phyloP scores from a whole-genome alignment of 2,113 vertebrate genomes.

The Ceyx melanurus region DNA sequence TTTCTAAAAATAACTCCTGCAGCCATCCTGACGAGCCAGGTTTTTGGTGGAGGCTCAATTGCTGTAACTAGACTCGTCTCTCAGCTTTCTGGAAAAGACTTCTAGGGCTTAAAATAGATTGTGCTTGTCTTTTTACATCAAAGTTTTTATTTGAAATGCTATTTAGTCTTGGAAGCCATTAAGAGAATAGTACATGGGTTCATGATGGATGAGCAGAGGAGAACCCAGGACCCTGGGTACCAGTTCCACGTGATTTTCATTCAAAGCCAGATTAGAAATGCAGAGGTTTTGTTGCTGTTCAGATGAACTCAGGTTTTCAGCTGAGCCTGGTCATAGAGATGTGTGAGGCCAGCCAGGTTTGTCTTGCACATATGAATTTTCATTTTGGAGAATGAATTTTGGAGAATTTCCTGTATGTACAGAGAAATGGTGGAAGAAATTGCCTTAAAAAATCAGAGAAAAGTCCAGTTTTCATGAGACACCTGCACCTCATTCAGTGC shows the following conservation, averaged over 20 bases:
- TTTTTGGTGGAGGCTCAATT: not conserved
- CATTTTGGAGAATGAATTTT: not conserved
- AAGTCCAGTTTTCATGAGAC: rapidly evolving
- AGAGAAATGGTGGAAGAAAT: not conserved
- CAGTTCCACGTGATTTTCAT: rapidly evolving
- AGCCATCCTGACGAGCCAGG: not conserved
- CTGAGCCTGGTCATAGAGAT: not conserved
- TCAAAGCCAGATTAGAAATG: not conserved
- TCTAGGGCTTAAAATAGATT: not conserved
- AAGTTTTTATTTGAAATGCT: not conserved
- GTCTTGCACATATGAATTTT: not conserved
- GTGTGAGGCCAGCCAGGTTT: rapidly evolving
- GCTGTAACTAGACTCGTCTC: not conserved
- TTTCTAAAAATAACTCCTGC: not conserved
- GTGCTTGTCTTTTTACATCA: not conserved
- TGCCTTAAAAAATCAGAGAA: not conserved
- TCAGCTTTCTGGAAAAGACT: not conserved
- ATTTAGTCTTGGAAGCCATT: not conserved
- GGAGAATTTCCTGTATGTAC: rapidly evolving
- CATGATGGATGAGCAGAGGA: not conserved
- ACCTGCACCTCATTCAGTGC: rapidly evolving
- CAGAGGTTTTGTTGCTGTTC: not conserved
- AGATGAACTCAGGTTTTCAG: not conserved
- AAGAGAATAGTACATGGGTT: not conserved
- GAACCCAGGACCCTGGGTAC: rapidly evolving